Base-by-base conservation (phyloP, 2,888 invertebrate genomes). In the Aricia artaxerxes region DNA sequence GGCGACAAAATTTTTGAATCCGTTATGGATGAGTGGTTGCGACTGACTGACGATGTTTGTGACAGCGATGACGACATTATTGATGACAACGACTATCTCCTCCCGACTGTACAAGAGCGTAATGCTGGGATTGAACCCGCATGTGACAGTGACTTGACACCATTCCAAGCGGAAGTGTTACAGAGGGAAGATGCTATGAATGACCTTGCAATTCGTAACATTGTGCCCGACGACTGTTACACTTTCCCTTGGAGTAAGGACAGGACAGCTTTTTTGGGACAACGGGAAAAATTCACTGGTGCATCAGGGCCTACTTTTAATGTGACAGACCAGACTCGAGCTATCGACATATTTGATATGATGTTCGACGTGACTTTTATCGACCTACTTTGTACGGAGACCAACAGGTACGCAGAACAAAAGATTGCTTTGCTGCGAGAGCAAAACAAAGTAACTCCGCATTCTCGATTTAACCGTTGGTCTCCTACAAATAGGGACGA, bases 291-390 rank as follows among this genome's bases (percentile, higher is more conserved):
- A 49, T 49, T 49, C 9, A 49, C 49, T 49, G 9, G 49, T 49
- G 2, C 49, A 49, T 11, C 49, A 49, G 49, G 49, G 9, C 49
- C 49, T 2, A 49, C 49, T 49, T 49, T 49, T 49, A 11, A 80
- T 9, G 73, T 84, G 57, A 83, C 82, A 35, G 80, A 83, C 78
- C n/a, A 35, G 44, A 79, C 73, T 11, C 35, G 11, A 64, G 11
- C 79, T 13, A 76, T 79, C 4, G 83, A 82, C 81, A 77, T 83
- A 7, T 83, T 82, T 73, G 24, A 82, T 38, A 81, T 79, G 44
- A 82, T 81, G 78, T 72, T 82, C 31, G 82, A 83, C 81, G 60
- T 79, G 0, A 79, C 81, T 4, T 84, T 85, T 80, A 81, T 85
- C 60, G 83, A 84, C 82, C 11, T 31, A 73, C 78, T 83, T 13